phyloP scores from a whole-genome alignment of 2,113 vertebrate genomes.

The Dolichallabes microphthalmus region DNA sequence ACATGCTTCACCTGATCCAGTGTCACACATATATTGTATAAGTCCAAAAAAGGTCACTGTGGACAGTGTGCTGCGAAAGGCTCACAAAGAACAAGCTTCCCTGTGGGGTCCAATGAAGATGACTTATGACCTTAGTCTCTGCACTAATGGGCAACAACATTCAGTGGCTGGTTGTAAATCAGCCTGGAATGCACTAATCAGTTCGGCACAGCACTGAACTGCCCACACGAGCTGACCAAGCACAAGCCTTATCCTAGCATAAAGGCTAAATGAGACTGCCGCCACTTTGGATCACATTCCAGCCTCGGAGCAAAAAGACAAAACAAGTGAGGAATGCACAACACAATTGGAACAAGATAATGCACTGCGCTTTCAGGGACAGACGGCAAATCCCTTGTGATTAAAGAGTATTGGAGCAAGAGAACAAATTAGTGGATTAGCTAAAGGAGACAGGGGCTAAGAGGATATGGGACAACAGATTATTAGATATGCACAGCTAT shows the following conservation, averaged over 20 bases:
- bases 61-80: constrained; percentile 28
- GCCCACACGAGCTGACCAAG: constrained; percentile 25
- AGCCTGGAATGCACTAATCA: constrained; percentile 54
- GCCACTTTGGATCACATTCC: constrained; percentile 44
- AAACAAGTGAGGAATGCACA: constrained; percentile 45
- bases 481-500: background rate
- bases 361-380: background rate
- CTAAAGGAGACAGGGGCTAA: constrained; percentile 26
- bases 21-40: constrained; percentile 32
- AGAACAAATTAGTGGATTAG: constrained; percentile 31
- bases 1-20: constrained; percentile 40
- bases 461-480: background rate
- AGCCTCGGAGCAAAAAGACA: constrained; percentile 40
- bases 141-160: constrained; percentile 47
- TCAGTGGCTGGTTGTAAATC: constrained; percentile 53
- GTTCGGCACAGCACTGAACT: constrained; percentile 29
- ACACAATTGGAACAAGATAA: constrained; percentile 41
- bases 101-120: constrained; percentile 40
- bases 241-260: constrained; percentile 38
- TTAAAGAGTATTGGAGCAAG: constrained; percentile 32
- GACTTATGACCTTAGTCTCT: constrained; percentile 47
- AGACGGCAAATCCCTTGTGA: constrained; percentile 24
- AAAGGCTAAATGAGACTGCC: constrained; percentile 33
- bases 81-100: constrained; percentile 24
- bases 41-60: constrained; percentile 36